These are phyloP conservation scores for Mugil cephalus DNA, from an alignment of 2,113 vertebrate genomes.

Conservation along the genomic window DNA sequence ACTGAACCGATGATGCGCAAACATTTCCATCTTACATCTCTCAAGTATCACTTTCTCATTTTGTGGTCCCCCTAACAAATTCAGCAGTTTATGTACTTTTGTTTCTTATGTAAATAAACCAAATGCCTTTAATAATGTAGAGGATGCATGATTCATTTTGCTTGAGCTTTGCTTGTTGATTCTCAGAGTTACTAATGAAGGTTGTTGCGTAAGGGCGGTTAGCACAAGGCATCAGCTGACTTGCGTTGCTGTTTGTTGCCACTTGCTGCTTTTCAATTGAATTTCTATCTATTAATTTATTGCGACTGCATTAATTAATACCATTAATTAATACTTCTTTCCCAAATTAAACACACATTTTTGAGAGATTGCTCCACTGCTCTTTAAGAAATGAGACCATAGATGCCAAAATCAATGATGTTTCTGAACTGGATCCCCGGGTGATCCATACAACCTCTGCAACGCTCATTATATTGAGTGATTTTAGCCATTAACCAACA, in stretches of 20 bases:
- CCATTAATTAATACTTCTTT: not conserved
- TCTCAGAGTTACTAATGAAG: constrained; percentile 44
- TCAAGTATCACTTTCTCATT: not conserved
- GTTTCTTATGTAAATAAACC: constrained; percentile 1
- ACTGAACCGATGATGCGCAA: not conserved
- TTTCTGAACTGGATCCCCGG: not conserved
- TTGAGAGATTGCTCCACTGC: not conserved
- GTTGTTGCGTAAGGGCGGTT: constrained; percentile 4
- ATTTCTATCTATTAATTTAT: not conserved
- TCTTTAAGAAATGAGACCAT: not conserved
- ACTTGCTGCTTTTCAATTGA: not conserved
- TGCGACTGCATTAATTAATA: not conserved
- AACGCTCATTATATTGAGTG: not conserved
- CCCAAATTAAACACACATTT: not conserved
- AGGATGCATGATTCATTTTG: constrained; percentile 15
- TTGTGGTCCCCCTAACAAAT: not conserved
- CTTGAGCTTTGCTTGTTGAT: constrained; percentile 24
- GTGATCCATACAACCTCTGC: not conserved
- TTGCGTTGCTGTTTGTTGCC: not conserved
- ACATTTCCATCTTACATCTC: not conserved
- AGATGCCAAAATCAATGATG: not conserved
- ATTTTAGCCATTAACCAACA: too few species aligned
- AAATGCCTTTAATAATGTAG: not conserved
- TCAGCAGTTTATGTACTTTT: not conserved
- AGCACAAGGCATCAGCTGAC: constrained; percentile 31